Base-by-base conservation (phyloP, 37 sponge, comb jelly and placozoan genomes). In the Trichoplax adhaerens region DNA sequence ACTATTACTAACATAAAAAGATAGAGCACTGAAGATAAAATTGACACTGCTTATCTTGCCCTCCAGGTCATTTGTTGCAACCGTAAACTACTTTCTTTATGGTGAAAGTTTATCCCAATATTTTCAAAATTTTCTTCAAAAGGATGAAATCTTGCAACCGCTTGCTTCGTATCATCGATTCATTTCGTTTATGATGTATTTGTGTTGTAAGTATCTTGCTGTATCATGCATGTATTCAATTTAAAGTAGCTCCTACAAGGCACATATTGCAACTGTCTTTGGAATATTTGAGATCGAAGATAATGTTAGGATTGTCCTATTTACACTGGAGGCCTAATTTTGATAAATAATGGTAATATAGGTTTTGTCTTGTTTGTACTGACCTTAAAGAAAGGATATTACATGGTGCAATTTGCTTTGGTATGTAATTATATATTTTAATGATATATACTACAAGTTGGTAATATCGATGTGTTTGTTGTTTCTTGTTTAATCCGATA, bases 311-410 rank as follows among this genome's bases (percentile, higher is more conserved):
- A 29, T 29, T 29, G 29, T 29, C 29, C 29, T 29, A 29, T 29
- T 29, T 29, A 29, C 29, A 29, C 29, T 52, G 48, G 47, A 5
- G 48, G n/a, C 50, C 68, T 46, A 65, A 7, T 50, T 47, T 2
- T 54, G 48, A 4, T 8, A 12, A 64, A 3, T 59, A 7, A 47
- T 6, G 8, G 2, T 57, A 67, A 3, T 55, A 0, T 53, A 84
- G 87, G 88, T 0, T 87, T 91, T 77, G 82, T 91, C 10, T 48
- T 87, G 72, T 91, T 91, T 77, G 93, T 91, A 52, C 74, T 88
- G 66, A 88, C 89, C 1, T 79, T 91, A 1, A 78, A 91, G 79
- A 88, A 82, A 69, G 93, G 74, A 50, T 76, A 58, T 58, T 91
- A 91, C 77, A 69, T 65, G 66, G 80, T 77, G 1, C 93, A 91